Evolutionary conservation across 1,140 invertebrate species (phyloP).

Genomic region (Periplaneta americana): DNA sequence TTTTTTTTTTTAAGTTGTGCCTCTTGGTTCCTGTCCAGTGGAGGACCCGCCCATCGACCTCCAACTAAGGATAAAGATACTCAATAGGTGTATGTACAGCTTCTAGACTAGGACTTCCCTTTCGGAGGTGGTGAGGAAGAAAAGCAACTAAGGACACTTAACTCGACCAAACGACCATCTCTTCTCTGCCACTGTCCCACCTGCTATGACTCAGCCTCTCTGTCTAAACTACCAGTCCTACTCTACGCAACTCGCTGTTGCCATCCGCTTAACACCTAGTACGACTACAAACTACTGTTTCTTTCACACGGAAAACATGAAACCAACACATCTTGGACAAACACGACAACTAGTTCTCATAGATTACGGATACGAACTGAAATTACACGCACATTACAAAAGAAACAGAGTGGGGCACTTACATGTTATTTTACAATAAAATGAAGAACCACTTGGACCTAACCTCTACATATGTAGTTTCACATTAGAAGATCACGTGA

Average conservation of each 20-base stretch:
- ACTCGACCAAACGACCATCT: not conserved
- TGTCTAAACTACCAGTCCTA: slow-evolving; percentile 1
- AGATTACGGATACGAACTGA: not conserved
- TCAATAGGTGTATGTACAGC: too few species aligned
- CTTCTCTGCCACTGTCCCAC: not conserved
- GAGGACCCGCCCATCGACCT: too few species aligned
- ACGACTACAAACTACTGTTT: slow-evolving; percentile 7
- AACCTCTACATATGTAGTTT: not conserved
- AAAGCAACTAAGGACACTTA: slow-evolving; percentile 16
- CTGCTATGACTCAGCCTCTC: slow-evolving; percentile 16
- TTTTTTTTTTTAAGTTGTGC: not conserved
- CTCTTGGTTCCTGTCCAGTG: slow-evolving; percentile 2
- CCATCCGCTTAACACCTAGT: slow-evolving; percentile 9
- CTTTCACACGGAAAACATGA: slow-evolving; percentile 17
- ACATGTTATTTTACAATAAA: not conserved
- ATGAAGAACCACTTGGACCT: not conserved
- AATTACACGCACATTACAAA: slow-evolving; percentile 10
- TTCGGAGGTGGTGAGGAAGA: not conserved
- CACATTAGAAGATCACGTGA: not conserved
- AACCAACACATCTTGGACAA: slow-evolving; percentile 15
- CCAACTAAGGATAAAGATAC: too few species aligned
- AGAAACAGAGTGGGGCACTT: not conserved
- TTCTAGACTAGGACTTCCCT: not conserved
- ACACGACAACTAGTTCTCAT: slow-evolving; percentile 13
- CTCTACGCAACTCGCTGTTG: not conserved